Evolutionary conservation across 37 sponge, comb jelly and placozoan genomes (phyloP), one percentile per base, ranked within the genome.

Genomic region (Petrosia ficiformis): DNA sequence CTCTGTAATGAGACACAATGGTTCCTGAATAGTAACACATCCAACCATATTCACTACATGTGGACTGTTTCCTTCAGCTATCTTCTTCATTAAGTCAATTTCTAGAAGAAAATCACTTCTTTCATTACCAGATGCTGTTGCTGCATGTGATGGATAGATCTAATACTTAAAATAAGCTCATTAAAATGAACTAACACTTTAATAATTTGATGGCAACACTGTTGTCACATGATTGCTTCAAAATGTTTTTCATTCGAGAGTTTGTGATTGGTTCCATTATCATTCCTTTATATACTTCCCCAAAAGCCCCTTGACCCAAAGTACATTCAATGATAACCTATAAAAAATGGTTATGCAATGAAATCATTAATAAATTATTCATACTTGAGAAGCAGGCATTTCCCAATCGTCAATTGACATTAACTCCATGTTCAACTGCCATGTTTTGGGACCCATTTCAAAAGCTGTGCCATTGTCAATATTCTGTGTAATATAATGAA

Each of bases 271-370:
- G 75, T 4, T 86, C 80, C 14, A 42, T 76, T 30, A 89, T n/a
- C 22, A 64, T 52, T 14, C 83, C 93, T 72, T 80, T 84, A 67
- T 73, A 88, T 33, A 92, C 93, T 54, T 88, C 89, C 22, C 93
- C 93, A 81, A 92, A 92, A 3, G 76, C 81, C 0, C 93, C 93
- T 34, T 87, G 84, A 6, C 93, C 93, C 0, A 92, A 73, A 8
- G 38, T 43, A 19, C 78, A 57, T 26, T 84, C 82, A 35, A 92
- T 60, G 11, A 81, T 56, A 25, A 92, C 68, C 38, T 84, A 71
- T 31, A 48, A 48, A 19, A 48, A 48, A 19, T 19, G 14, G 8
- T 19, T 48, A 48, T 19, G 8, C 14, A 48, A 48, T 48, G 8
- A 48, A 19, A 48, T 48, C 8, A 48, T 14, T 48, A 48, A 48